Evolutionary conservation across 2,113 vertebrate species (phyloP).

Genomic region (Prinia subflava): DNA sequence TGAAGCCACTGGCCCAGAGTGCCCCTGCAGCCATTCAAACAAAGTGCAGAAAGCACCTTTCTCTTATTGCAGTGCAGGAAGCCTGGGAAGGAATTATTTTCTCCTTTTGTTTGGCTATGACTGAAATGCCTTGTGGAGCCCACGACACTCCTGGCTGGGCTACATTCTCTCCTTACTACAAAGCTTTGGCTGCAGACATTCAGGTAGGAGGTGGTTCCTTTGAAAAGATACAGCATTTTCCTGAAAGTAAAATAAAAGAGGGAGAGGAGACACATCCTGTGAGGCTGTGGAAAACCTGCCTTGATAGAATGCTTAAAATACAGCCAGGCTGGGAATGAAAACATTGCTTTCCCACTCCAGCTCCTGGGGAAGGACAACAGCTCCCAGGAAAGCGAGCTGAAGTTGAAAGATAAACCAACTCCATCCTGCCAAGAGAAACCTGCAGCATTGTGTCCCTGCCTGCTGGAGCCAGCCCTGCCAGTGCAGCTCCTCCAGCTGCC

Average conservation of each 20-base stretch:
- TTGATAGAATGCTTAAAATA: neutral
- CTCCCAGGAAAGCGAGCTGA: neutral
- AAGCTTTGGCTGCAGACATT: neutral
- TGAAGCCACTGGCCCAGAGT: fast-evolving
- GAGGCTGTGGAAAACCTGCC: neutral
- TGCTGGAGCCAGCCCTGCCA: neutral
- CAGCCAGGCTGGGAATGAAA: neutral
- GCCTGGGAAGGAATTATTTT: neutral
- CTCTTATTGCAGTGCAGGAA: neutral
- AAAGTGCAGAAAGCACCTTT: neutral
- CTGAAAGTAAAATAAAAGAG: neutral
- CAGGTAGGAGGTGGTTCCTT: neutral
- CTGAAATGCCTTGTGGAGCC: neutral
- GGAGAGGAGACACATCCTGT: neutral
- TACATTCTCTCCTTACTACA: neutral
- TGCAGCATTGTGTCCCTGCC: neutral
- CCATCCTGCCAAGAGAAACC: neutral
- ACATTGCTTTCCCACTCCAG: neutral
- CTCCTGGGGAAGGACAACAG: fast-evolving
- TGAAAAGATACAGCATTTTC: neutral
- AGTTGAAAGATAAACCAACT: neutral
- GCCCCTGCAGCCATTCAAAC: neutral
- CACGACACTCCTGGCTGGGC: neutral
- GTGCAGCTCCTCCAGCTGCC: neutral
- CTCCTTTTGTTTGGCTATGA: neutral